phyloP scores from a whole-genome alignment of 2,113 vertebrate species.

The Camarhynchus parvulus region DNA sequence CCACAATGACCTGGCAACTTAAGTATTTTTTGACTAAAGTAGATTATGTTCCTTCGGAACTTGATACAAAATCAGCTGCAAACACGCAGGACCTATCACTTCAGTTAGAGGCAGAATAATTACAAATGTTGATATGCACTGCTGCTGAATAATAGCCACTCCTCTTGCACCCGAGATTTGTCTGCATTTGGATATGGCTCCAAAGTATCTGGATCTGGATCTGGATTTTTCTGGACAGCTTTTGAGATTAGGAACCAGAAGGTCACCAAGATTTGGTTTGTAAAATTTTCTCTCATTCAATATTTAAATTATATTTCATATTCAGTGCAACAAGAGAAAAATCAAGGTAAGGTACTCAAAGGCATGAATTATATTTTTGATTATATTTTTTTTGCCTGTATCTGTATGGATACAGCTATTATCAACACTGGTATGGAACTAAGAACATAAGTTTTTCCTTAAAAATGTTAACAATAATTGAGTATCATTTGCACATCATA shows the following conservation, averaged over 20 bases:
- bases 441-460: not conserved
- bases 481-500: not conserved
- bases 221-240: not conserved
- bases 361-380: not conserved
- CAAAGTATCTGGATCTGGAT: not conserved
- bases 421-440: not conserved
- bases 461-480: not conserved
- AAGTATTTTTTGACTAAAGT: not conserved
- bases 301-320: not conserved
- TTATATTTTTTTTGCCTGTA: not conserved
- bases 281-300: not conserved
- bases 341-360: not conserved
- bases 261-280: not conserved
- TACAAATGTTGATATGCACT: not conserved
- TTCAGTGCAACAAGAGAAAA: not conserved
- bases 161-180: not conserved
- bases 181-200: not conserved
- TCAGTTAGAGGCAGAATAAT: not conserved
- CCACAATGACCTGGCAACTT: not conserved
- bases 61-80: not conserved
- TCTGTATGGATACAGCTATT: not conserved
- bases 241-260: conserved; percentile 1
- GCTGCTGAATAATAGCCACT: not conserved
- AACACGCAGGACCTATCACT: not conserved
- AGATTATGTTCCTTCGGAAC: not conserved